Base-by-base conservation (phyloP, 2,113 vertebrate genomes). In the Neogale vison region DNA sequence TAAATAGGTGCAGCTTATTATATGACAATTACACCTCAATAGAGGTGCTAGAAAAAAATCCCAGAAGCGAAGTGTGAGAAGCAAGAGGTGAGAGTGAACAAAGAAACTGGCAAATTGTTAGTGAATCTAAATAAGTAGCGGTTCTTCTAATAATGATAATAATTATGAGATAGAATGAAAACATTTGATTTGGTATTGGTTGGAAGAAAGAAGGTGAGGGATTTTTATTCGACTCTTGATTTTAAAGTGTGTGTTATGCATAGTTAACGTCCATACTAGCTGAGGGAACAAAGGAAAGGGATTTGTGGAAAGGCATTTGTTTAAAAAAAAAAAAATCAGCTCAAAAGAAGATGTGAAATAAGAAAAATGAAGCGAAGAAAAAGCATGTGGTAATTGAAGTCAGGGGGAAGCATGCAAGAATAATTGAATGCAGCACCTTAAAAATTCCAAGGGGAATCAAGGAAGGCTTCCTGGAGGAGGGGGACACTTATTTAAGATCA, bases 201-300 rank as follows among this genome's bases (percentile, higher is more conserved):
- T 82, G n/a, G 59, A 29, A 87, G 65, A 95, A 82, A 82, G 50
- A 47, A 77, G 59, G 47, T 36, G 80, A 96, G 34, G 34, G 52
- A 47, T 85, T 95, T 97, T 88, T 39, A 85, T 72, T 95, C 15
- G 83, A 9, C 39, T 95, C 47, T 72, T 71, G 83, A 50, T 90
- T 81, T 81, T 80, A 74, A 72, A 88, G 14, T 79, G 45, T 74
- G 7, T 5, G 1, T 45, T 76, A 10, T 7, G 11, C 80, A 4
- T 12, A 34, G 36, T 88, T 83, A 76, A 39, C 3, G 47, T 93
- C 31, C 26, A 52, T 10, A 1, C 21, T 36, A 72, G 74, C 65
- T 39, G 42, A 86, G 45, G 36, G 36, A 71, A 55, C 31, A 57
- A 94, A 79, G 61, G 17, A 59, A 55, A 39, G 23, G 18, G 34